Evolutionary conservation across 2,888 invertebrate genomes (phyloP), one percentile per base, ranked within the genome.

Genomic region (Drosophila peninsularis): DNA sequence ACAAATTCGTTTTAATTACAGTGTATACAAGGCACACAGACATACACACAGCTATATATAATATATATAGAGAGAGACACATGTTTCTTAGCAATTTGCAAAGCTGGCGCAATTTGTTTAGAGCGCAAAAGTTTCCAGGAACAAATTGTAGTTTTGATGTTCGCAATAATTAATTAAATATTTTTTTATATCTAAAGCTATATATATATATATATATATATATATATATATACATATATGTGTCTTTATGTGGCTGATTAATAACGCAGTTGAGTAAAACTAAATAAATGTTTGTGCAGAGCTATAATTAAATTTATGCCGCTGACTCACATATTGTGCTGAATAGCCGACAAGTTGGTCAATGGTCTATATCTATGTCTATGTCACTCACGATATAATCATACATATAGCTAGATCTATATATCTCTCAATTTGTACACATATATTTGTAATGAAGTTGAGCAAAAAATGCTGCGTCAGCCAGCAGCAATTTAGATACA

Each of bases 301-400:
- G 86, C 89, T 84, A 84, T 88, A 88, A 84, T 88, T 88, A 82
- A 88, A 85, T 82, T 88, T 71, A 84, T 78, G 74, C 69, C 85
- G 53, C 88, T 88, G 82, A 82, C 67, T 82, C 82, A 82, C 62
- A 67, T 62, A 66, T 78, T 65, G 55, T 64, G 66, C 62, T 64
- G 66, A 80, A 79, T 70, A 71, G 57, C 62, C 78, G 82, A 76
- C 79, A 84, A 85, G 41, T 86, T 86, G 82, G 83, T 82, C 82
- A 83, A 83, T 83, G 71, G 77, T 75, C 67, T 66, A 36, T 80
- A 52, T 52, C 52, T 52, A 52, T 52, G 76, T 82, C 68, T 78
- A 75, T 81, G 75, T 83, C 80, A 83, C 81, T 74, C 66, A 72
- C 55, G 69, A 71, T 55, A 41, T 50, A 30, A 27, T 45, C 21